Evolutionary conservation across 2,888 invertebrate genomes (phyloP), one percentile per base, ranked within the genome.

Genomic region (Metacarcinus magister): DNA sequence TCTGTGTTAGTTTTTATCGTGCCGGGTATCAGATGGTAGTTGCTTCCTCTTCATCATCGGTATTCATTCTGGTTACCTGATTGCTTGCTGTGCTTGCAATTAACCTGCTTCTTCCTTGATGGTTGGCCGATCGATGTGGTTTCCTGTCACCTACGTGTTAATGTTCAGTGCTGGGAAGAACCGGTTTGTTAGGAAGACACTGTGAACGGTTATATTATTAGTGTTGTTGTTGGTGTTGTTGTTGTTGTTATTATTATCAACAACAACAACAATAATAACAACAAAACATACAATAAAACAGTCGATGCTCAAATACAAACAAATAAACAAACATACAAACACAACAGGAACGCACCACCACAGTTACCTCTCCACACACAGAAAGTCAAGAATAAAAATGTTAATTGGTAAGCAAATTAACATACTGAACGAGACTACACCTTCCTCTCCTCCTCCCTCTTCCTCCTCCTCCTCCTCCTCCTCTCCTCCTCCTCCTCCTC

Each of bases 91-190:
- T 32, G 82, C 19, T 67, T n/a, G 32, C 82, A 32, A 82, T 82
- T 82, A 67, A 82, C 82, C 82, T 82, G 32, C 10, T 23, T 32
- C 32, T 28, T 32, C 32, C 82, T 3, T 7, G 32, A 32, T 82
- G 28, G 82, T 28, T 32, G 19, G 32, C 1, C 32, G 82, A 8
- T 82, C 28, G 5, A 8, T 32, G 82, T 8, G 82, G 82, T 23
- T 82, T 82, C 82, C 82, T 82, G 82, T 82, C 82, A 28, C 82
- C 32, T 82, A 82, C 67, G n/a, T 67, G 82, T 28, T 82, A 2
- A 8, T 82, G 13, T 32, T 32, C 82, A 82, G 4, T 8, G 32
- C 82, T 3, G 4, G 82, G 32, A 82, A 82, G n/a, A n/a, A n/a
- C 82, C 82, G 82, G 82, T 82, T 32, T 82, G 82, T 4, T 10